Conservation (phyloP, 2,113 vertebrate genomes). For the Eira barbara region DNA sequence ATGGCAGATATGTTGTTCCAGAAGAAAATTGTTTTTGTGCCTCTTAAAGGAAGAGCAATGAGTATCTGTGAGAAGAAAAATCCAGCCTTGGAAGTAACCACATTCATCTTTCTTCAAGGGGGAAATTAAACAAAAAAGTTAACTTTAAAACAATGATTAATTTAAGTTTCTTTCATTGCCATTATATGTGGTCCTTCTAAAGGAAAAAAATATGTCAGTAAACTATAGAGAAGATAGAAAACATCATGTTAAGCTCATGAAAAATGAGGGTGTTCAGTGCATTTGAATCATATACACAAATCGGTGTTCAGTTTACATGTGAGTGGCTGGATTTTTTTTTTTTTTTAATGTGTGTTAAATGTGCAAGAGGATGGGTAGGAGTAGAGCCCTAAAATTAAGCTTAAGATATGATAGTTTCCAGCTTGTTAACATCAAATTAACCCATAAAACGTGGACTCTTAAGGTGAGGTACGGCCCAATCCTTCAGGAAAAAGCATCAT, state of each 20-base stretch:
- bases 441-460: not conserved
- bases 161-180: not conserved
- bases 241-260: slow-evolving; percentile 54
- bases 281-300: slow-evolving; percentile 47
- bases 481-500: not conserved
- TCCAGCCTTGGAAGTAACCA: not conserved
- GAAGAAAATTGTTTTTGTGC: slow-evolving; percentile 32
- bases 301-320: not conserved
- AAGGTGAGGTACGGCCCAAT: not conserved
- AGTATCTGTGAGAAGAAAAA: not conserved
- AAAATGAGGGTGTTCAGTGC: slow-evolving; percentile 27
- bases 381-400: not conserved
- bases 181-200: not conserved
- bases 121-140: slow-evolving; percentile 20
- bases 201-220: not conserved
- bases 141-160: slow-evolving; percentile 48
- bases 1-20: not conserved
- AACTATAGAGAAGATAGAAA: not conserved
- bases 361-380: not conserved
- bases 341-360: not conserved
- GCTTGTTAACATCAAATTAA: not conserved
- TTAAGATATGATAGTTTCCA: not conserved
- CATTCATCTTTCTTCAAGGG: not conserved
- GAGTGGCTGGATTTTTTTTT: not conserved
- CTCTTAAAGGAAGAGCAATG: slow-evolving; percentile 24